phyloP scores from a whole-genome alignment of 2,797 vertebrate genomes.

The Anabas testudineus region DNA sequence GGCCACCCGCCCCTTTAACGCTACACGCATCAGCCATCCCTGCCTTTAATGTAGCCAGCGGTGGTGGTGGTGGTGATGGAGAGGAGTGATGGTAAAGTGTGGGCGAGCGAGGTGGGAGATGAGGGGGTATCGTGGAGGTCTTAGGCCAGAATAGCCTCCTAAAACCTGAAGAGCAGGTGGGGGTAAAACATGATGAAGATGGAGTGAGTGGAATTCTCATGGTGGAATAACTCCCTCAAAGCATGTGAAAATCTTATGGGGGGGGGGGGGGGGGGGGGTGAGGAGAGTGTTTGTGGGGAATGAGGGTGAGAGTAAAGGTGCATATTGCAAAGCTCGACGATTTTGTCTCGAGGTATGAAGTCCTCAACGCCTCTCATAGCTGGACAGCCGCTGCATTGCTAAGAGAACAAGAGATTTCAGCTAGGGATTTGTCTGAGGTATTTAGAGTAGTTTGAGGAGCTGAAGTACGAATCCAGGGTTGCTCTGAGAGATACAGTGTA shows the following conservation, averaged over 20 bases:
- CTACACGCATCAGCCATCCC: constrained; percentile 80
- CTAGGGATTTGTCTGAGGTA: not conserved
- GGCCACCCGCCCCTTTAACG: constrained; percentile 83
- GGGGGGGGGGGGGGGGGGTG: not conserved
- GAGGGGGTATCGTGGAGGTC: constrained; percentile 26
- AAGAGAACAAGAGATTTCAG: not conserved
- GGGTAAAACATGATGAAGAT: constrained; percentile 22
- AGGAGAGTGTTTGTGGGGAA: constrained; percentile 9
- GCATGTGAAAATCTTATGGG: constrained; percentile 1
- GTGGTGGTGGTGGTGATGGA: constrained; percentile 45
- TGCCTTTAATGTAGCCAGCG: constrained; percentile 82
- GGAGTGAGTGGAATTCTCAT: constrained; percentile 13
- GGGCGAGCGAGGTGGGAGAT: constrained; percentile 35
- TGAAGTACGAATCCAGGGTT: not conserved
- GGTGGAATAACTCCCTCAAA: constrained; percentile 36
- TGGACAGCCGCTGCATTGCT: constrained; percentile 3
- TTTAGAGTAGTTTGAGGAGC: constrained; percentile 12
- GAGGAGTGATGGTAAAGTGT: constrained; percentile 33
- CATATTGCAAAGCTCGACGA: constrained; percentile 9
- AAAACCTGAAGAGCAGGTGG: constrained; percentile 34
- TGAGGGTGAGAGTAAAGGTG: constrained; percentile 6
- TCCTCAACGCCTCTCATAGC: constrained; percentile 11
- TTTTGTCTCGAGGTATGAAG: constrained; percentile 19
- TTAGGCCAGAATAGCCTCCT: constrained; percentile 26
- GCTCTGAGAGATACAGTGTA: not conserved